These are phyloP conservation scores for Strigamia maritima DNA, from an alignment of 2,888 invertebrate genomes.

Conservation along the genomic window DNA sequence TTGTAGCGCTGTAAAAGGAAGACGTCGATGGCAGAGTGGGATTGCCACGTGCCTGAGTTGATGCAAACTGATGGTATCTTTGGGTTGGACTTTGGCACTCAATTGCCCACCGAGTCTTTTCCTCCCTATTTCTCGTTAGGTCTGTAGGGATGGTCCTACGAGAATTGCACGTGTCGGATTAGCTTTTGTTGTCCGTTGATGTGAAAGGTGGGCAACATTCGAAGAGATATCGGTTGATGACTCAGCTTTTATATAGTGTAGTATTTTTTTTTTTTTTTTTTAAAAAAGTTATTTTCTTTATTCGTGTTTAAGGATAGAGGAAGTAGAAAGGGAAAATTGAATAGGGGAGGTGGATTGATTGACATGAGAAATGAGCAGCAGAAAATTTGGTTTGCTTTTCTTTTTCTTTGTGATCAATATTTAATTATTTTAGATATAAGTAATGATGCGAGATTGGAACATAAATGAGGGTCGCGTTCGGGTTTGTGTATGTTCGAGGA, in stretches of 20 bases:
- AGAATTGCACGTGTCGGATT: conserved; percentile 20
- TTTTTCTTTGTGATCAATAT: conserved; percentile 6
- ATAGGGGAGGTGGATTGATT: not conserved
- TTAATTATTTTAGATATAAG: conserved; percentile 10
- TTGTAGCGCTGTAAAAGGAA: not conserved
- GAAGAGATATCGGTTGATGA: conserved; percentile 3
- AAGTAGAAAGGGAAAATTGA: not conserved
- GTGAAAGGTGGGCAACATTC: conserved; percentile 1
- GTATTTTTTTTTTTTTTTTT: not conserved
- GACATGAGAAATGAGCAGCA: conserved; percentile 19
- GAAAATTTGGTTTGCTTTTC: not conserved
- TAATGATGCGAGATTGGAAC: not conserved
- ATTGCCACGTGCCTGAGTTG: conserved; percentile 19
- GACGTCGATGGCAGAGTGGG: not conserved
- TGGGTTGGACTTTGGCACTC: not conserved
- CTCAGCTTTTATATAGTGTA: not conserved
- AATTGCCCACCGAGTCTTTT: not conserved
- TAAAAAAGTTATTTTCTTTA: not conserved
- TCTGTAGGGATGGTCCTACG: not conserved
- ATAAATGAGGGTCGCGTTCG: not conserved
- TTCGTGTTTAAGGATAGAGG: not conserved
- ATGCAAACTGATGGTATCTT: conserved; percentile 4
- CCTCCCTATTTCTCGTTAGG: not conserved
- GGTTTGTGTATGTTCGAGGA: not conserved
- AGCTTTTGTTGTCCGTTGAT: conserved; percentile 15